Percentiles rank a stretch among this genome's conserved stretches.
These are phyloP conservation scores for Capreolus pygargus DNA, from an alignment of 2,113 vertebrate genomes.

Conservation along the genomic window DNA sequence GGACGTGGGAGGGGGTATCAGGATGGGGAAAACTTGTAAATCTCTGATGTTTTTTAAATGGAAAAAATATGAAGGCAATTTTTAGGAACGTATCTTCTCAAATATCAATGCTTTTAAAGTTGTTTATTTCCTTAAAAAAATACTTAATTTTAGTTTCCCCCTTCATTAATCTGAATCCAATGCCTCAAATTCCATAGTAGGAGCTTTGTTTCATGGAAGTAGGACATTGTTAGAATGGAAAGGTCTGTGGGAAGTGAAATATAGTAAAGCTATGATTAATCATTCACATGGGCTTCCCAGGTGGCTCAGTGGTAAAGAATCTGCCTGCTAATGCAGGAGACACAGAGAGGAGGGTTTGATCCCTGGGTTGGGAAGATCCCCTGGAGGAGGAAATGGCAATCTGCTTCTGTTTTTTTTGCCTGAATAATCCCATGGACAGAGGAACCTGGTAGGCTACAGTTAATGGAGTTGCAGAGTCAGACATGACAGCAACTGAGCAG, in stretches of 20 bases:
- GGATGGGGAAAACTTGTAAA: too few species aligned
- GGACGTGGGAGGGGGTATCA: too few species aligned
- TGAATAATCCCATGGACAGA: not conserved
- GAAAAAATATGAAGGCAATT: constrained; percentile 20
- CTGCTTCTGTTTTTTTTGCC: not conserved
- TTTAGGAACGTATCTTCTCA: not conserved
- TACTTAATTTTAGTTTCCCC: not conserved
- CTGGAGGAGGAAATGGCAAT: not conserved
- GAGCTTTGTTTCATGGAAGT: not conserved
- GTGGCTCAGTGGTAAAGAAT: not conserved
- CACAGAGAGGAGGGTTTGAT: not conserved
- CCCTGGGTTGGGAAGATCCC: not conserved
- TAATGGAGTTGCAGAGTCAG: too few species aligned
- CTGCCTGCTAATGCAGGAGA: not conserved
- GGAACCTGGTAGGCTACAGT: not conserved
- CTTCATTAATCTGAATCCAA: not conserved
- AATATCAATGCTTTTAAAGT: not conserved
- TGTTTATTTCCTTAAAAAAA: not conserved
- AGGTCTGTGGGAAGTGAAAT: not conserved
- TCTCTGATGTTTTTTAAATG: not conserved
- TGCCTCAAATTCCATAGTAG: not conserved
- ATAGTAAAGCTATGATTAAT: not conserved
- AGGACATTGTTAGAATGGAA: not conserved
- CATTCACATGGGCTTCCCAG: not conserved
- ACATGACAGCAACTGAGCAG: not conserved